These are phyloP conservation scores for Byasa hedistus DNA, from an alignment of 2,888 invertebrate genomes.

Conservation along the genomic window DNA sequence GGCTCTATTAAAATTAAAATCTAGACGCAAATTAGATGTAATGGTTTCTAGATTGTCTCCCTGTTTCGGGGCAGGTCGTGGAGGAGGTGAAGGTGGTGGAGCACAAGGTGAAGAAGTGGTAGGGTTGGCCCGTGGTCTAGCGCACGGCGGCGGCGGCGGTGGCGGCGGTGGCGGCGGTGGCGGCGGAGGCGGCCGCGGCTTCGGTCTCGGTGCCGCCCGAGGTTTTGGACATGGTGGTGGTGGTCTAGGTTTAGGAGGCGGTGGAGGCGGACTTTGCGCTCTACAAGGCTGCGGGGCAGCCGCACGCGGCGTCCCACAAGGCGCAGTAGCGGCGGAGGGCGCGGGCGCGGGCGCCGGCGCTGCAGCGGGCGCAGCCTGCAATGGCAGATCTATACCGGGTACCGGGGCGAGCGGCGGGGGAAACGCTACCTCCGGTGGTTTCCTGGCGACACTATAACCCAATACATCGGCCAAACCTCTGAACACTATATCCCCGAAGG, in stretches of 20 bases:
- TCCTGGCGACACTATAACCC: constrained; percentile 67
- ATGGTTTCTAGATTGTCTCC: constrained; percentile 61
- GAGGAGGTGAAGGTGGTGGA: constrained; percentile 51
- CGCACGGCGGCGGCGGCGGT: constrained; percentile 59
- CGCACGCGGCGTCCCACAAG: constrained; percentile 37
- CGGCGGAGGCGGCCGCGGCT: constrained; percentile 49
- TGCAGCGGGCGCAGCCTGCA: constrained; percentile 52
- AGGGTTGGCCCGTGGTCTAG: constrained; percentile 61
- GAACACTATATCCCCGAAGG: constrained; percentile 75
- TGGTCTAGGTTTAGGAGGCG: constrained; percentile 41
- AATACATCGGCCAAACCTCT: constrained; percentile 74
- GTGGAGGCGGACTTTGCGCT: constrained; percentile 34
- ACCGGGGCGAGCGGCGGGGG: constrained; percentile 72
- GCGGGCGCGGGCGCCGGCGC: constrained; percentile 45
- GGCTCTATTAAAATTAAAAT: constrained; percentile 66
- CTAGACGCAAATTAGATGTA: constrained; percentile 64
- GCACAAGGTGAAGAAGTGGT: constrained; percentile 52
- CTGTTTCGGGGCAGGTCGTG: constrained; percentile 49
- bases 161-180: constrained; percentile 59
- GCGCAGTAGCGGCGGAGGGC: constrained; percentile 36
- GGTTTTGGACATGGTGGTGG: constrained; percentile 42
- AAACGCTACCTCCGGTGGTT: constrained; percentile 59
- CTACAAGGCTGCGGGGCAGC: constrained; percentile 39
- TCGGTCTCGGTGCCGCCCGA: constrained; percentile 39
- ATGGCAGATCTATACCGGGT: constrained; percentile 62